Percentiles rank a stretch among this genome's conserved stretches.
phyloP scores from a whole-genome alignment of 2,113 vertebrate genomes.

The Tyto alba region DNA sequence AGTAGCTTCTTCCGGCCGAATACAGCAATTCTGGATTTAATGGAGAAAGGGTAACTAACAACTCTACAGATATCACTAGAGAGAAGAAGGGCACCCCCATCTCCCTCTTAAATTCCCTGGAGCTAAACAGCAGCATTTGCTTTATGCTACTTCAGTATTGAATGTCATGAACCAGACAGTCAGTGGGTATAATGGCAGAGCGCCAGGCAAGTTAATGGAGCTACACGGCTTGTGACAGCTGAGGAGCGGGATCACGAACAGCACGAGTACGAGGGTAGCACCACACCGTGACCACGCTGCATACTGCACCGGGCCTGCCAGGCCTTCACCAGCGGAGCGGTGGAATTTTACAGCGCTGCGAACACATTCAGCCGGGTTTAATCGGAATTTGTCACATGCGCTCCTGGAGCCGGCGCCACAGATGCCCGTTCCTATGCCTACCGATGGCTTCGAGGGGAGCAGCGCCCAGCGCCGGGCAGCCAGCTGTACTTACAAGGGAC shows the following conservation, averaged over 20 bases:
- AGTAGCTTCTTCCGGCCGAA: background rate
- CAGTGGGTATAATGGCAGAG: background rate
- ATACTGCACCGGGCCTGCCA: background rate
- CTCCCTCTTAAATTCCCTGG: background rate
- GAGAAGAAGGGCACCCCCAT: accelerated
- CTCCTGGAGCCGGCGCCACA: accelerated
- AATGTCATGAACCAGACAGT: background rate
- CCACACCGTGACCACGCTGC: background rate
- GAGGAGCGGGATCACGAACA: accelerated
- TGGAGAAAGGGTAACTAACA: no score
- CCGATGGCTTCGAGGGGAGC: background rate
- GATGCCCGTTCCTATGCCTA: background rate
- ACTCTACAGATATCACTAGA: background rate
- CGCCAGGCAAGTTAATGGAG: background rate
- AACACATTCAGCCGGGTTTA: background rate
- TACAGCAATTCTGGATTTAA: background rate
- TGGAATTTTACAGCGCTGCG: background rate
- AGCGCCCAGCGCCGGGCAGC: background rate
- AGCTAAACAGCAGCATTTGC: background rate
- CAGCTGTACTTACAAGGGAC: background rate
- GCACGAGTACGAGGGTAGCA: accelerated
- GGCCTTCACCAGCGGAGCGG: background rate
- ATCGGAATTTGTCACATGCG: accelerated
- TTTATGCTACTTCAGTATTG: background rate
- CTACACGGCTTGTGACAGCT: accelerated